Evolutionary conservation across 2,888 invertebrate genomes (phyloP), one percentile per base, ranked within the genome.

Genomic region (Druceiella hillmani): DNA sequence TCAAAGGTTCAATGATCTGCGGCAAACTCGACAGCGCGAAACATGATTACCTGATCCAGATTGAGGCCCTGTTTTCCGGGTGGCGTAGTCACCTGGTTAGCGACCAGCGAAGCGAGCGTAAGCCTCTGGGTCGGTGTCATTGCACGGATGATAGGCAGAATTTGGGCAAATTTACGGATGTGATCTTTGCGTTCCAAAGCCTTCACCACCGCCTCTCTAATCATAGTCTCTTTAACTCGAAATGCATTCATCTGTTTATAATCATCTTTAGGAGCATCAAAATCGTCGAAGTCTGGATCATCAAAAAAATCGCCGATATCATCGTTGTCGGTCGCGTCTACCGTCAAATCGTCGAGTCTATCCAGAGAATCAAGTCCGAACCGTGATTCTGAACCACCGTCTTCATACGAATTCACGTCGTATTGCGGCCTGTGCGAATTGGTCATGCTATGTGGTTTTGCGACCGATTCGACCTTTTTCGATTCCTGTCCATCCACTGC

Each of bases 101-200:
- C 75, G 3, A 81, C 79, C 25, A 83, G 50, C 1, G 79, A 76
- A 0, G 79, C 79, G 38, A 81, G 56, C 2, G 78, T 76, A 40
- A 78, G 61, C 17, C 79, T 63, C 58, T 82, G 81, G 16, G 74
- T 70, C 1, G 75, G 74, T 1, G 79, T 75, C 64, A 81, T 73
- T 3, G 74, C 75, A 31, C 79, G 67, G 46, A 81, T 63, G 47
- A 81, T 79, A 26, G 83, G 81, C 59, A 81, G 60, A 14, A 79
- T 70, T 57, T 79, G 75, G 0, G 75, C 74, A 38, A 81, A 75
- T 53, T 75, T 76, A 43, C 75, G 74, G 11, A 74, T 71, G 30
- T 78, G 70, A 20, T 74, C 75, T 32, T 74, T 74, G 50, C 73
- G 66, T 45, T 75, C 75, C 54, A 81, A 56, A 0, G 79, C 79